These are phyloP conservation scores for Phoxinus phoxinus DNA, from an alignment of 2,113 vertebrate genomes.

Conservation along the genomic window DNA sequence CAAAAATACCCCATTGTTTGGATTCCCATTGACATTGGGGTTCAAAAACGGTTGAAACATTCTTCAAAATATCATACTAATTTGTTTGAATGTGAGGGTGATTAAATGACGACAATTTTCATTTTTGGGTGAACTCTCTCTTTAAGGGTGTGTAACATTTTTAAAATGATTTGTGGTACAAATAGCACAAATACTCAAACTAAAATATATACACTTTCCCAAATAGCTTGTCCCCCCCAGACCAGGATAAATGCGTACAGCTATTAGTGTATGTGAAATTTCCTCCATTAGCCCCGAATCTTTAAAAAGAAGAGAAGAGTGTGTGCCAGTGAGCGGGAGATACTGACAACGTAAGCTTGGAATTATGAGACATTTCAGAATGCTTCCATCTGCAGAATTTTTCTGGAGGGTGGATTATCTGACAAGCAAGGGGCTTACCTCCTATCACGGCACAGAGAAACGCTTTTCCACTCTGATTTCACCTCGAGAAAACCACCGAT, in stretches of 20 bases:
- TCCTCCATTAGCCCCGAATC: conserved; percentile 55
- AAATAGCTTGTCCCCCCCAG: neutral
- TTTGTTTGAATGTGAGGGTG: neutral
- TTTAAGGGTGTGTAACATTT: neutral
- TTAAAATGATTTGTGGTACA: neutral
- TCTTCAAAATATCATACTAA: neutral
- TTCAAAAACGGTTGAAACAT: neutral
- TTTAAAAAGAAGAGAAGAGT: conserved; percentile 60
- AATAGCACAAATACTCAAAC: neutral
- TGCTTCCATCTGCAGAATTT: conserved; percentile 78
- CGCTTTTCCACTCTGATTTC: conserved; percentile 59
- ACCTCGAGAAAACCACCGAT: conserved; percentile 66
- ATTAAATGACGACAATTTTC: neutral
- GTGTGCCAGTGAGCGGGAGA: conserved; percentile 69
- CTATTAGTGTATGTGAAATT: conserved; percentile 25
- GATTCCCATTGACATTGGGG: neutral
- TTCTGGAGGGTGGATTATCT: conserved; percentile 77
- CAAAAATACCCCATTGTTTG: no score
- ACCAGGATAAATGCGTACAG: conserved; percentile 4
- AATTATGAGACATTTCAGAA: conserved; percentile 77
- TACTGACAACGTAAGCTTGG: conserved; percentile 79
- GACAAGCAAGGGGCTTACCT: conserved; percentile 76
- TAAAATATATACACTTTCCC: neutral
- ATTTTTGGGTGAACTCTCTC: neutral
- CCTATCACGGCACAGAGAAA: conserved; percentile 70